Conservation (phyloP, 53 echinoderm and acorn worm species). For the Zoroaster sp. region DNA sequence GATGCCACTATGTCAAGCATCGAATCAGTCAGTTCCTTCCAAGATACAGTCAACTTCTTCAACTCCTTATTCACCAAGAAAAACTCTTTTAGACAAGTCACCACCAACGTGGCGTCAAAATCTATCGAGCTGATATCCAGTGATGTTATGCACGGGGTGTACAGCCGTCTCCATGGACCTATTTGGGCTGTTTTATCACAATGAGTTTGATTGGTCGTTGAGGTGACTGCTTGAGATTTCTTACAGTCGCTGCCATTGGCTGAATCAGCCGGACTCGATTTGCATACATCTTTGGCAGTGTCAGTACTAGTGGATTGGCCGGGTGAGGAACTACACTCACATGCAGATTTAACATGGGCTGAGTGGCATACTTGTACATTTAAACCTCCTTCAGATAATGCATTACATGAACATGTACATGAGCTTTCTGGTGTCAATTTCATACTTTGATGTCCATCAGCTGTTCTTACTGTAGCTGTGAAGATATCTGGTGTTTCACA, state of each 20-base stretch:
- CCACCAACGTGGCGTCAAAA: constrained; percentile 65
- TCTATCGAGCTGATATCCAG: constrained; percentile 72
- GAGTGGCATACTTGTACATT: background rate
- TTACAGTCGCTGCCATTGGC: background rate
- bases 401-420: no score
- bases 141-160: constrained; percentile 70
- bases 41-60: constrained; percentile 67
- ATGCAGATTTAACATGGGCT: background rate
- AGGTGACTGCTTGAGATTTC: background rate
- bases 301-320: background rate
- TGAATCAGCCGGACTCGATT: background rate
- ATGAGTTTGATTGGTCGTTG: background rate
- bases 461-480: no score
- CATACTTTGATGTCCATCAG: no score
- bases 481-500: background rate
- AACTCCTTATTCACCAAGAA: constrained; percentile 69
- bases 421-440: no score
- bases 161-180: constrained; percentile 40
- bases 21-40: constrained; percentile 58
- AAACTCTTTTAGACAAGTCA: constrained; percentile 77
- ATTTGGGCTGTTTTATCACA: background rate
- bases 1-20: constrained; percentile 67
- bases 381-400: background rate
- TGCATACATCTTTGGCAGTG: background rate
- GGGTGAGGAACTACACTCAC: background rate